phyloP scores from a whole-genome alignment of 2,797 vertebrate species.

The Gastrophryne carolinensis region DNA sequence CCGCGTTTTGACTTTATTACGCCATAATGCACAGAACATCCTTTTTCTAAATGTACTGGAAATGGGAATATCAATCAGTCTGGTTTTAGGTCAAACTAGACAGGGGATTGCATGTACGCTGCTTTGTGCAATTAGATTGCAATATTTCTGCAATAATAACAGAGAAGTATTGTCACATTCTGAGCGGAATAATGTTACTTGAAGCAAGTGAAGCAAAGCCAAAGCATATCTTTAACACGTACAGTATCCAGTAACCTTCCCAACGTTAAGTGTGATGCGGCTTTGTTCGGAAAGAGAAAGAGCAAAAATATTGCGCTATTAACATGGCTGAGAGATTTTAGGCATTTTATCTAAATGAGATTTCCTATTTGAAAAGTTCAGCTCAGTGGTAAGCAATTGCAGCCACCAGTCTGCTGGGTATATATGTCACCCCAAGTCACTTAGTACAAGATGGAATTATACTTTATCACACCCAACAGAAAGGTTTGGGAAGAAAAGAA shows the following conservation, averaged over 20 bases:
- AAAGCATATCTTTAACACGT: constrained; percentile 32
- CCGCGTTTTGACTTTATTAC: constrained; percentile 34
- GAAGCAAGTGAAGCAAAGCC: constrained; percentile 45
- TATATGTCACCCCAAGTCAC: background rate
- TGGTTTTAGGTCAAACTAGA: constrained; percentile 49
- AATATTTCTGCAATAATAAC: constrained; percentile 48
- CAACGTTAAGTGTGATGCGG: constrained; percentile 4
- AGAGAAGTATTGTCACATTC: constrained; percentile 40
- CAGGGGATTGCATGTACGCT: constrained; percentile 37
- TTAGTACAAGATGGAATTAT: background rate
- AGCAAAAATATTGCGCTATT: constrained; percentile 18
- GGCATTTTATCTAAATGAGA: constrained; percentile 5
- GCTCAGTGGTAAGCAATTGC: background rate
- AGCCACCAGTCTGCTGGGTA: background rate
- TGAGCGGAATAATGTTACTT: constrained; percentile 42
- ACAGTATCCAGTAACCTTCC: constrained; percentile 45
- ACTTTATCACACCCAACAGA: background rate
- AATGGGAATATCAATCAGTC: constrained; percentile 46
- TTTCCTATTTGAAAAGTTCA: constrained; percentile 22
- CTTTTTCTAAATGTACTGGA: constrained; percentile 34
- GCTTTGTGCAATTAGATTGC: constrained; percentile 43
- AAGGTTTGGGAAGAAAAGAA: too few relatives aligned
- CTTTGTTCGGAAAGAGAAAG: background rate
- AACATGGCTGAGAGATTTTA: constrained; percentile 2
- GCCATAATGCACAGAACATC: constrained; percentile 37